These are phyloP conservation scores for Geococcyx californianus DNA, from an alignment of 2,113 vertebrate species.

Conservation along the genomic window DNA sequence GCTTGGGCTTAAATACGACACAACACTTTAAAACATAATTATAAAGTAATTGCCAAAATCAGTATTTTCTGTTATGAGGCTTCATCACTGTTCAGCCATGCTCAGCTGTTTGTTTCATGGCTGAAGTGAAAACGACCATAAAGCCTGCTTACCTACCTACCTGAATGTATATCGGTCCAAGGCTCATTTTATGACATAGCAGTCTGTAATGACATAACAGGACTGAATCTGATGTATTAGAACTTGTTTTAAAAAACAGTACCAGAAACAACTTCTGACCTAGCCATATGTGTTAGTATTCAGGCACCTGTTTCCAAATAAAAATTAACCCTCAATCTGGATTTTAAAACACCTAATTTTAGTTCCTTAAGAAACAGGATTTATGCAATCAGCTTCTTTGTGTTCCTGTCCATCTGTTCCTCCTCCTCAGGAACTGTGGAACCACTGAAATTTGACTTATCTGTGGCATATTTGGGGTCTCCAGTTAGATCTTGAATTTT, in stretches of 20 bases:
- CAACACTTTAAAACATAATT: conserved; percentile 23
- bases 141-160: neutral
- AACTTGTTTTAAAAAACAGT: neutral
- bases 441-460: conserved; percentile 20
- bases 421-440: conserved; percentile 2
- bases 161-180: neutral
- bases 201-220: neutral
- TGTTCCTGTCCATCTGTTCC: conserved; percentile 38
- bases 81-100: too few species aligned
- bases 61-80: neutral
- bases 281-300: neutral
- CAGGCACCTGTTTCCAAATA: neutral
- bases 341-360: conserved; percentile 23
- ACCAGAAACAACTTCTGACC: neutral
- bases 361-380: conserved; percentile 9
- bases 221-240: neutral
- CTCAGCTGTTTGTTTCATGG: too few species aligned
- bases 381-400: conserved; percentile 24
- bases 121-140: neutral
- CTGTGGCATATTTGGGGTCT: neutral
- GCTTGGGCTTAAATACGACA: conserved; percentile 21
- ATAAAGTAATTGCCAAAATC: conserved; percentile 36
- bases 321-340: neutral
- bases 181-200: neutral
- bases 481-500: neutral